phyloP scores from a whole-genome alignment of 2,888 invertebrate genomes.

The Therioaphis trifolii region DNA sequence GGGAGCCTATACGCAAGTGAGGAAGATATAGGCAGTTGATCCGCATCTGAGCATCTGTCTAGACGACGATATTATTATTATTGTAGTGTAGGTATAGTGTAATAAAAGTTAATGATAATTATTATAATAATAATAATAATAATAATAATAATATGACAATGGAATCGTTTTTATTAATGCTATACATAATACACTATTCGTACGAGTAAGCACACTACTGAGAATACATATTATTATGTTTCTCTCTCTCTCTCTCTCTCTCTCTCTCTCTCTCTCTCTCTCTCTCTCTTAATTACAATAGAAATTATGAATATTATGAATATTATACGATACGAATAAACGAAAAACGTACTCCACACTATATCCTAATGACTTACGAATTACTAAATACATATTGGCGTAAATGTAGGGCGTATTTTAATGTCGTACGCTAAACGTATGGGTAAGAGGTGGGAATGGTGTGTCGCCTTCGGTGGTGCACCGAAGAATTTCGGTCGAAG shows the following conservation, averaged over 20 bases:
- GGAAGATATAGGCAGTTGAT: neutral
- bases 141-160: slow-evolving; percentile 28
- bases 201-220: neutral
- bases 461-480: no score
- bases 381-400: neutral
- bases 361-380: slow-evolving; percentile 41
- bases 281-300: neutral
- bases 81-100: neutral
- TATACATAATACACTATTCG: slow-evolving; percentile 30
- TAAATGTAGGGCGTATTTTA: no score
- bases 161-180: slow-evolving; percentile 44
- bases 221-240: neutral
- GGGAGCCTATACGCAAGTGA: no score
- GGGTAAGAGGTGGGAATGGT: no score
- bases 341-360: slow-evolving; percentile 13
- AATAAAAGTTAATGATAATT: slow-evolving; percentile 11
- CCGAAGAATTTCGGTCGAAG: no score
- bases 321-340: neutral
- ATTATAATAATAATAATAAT: slow-evolving; percentile 37
- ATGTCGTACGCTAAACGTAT: no score
- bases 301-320: slow-evolving; percentile 15
- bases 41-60: neutral
- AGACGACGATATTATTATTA: neutral
- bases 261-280: no score
- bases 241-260: no score